Evolutionary conservation across 2,888 invertebrate genomes (phyloP).

Genomic region (Epinotia brunnichana): DNA sequence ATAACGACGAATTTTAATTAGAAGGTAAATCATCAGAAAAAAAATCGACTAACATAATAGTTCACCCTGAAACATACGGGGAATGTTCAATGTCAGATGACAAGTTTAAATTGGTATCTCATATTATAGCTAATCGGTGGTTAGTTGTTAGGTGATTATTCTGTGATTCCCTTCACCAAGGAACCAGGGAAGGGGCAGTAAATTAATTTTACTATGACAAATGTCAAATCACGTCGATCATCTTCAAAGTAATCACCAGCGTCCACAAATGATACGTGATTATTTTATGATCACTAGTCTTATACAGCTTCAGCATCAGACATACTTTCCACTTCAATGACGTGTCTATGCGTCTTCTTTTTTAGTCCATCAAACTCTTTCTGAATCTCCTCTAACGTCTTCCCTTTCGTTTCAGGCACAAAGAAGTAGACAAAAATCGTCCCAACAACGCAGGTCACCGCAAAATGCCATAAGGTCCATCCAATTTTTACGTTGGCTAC

Average conservation of each 20-base stretch:
- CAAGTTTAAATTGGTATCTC: neutral
- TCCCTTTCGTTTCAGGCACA: slow-evolving; percentile 88
- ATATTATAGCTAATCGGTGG: neutral
- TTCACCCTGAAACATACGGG: neutral
- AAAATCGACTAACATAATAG: neutral
- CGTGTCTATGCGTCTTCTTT: slow-evolving; percentile 72
- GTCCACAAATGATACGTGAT: no score
- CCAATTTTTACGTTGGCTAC: slow-evolving; percentile 81
- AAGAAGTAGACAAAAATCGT: slow-evolving; percentile 85
- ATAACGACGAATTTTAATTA: neutral
- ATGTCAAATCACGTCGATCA: neutral
- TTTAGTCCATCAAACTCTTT: slow-evolving; percentile 78
- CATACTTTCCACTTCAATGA: slow-evolving; percentile 75
- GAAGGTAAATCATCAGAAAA: no score
- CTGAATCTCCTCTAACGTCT: slow-evolving; percentile 82
- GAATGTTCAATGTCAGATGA: neutral
- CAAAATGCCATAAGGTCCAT: slow-evolving; percentile 87
- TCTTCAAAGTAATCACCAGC: neutral
- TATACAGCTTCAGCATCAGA: slow-evolving; percentile 57
- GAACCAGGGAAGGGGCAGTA: no score
- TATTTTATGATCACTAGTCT: neutral
- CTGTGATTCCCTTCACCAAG: neutral
- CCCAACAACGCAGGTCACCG: slow-evolving; percentile 83
- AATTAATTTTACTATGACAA: neutral
- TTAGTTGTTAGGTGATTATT: neutral